Evolutionary conservation across 2,888 invertebrate species (phyloP).

Genomic region (Cephus sareptanus): DNA sequence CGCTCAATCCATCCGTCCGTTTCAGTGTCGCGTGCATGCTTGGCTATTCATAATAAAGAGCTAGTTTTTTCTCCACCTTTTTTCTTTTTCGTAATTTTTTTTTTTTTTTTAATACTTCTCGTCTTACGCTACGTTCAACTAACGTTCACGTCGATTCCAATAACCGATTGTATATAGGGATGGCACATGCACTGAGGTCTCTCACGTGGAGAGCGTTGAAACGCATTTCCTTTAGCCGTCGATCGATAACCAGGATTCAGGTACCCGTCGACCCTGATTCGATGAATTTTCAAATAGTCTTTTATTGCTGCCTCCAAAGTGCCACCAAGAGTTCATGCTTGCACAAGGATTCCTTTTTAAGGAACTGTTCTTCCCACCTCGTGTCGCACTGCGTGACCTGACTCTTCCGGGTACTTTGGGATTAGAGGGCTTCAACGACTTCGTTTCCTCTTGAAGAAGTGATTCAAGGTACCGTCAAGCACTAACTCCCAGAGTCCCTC

Average conservation of each 20-base stretch:
- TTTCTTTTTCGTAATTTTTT: conserved; percentile 18
- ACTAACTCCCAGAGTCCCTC: not conserved
- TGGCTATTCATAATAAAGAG: conserved; percentile 21
- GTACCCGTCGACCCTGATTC: not conserved
- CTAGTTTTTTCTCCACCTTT: conserved; percentile 10
- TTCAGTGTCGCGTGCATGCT: conserved; percentile 9
- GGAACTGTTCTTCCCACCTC: not conserved
- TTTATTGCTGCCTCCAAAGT: not conserved
- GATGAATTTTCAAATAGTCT: not conserved
- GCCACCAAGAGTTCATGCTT: not conserved
- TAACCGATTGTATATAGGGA: not conserved
- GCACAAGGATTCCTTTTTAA: not conserved
- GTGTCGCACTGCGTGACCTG: not conserved
- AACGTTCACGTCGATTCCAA: not conserved
- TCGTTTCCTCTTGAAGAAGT: not conserved
- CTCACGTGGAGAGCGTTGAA: no score
- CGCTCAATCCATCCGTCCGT: not conserved
- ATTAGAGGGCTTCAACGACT: not conserved
- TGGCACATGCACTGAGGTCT: no score
- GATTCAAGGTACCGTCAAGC: not conserved
- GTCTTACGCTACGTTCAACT: not conserved
- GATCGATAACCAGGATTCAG: not conserved
- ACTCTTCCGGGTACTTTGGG: not conserved
- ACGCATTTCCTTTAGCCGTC: not conserved
- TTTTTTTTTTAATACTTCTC: conserved; percentile 9